phyloP scores from a whole-genome alignment of 1,140 invertebrate species.

The Sycobia sp. region DNA sequence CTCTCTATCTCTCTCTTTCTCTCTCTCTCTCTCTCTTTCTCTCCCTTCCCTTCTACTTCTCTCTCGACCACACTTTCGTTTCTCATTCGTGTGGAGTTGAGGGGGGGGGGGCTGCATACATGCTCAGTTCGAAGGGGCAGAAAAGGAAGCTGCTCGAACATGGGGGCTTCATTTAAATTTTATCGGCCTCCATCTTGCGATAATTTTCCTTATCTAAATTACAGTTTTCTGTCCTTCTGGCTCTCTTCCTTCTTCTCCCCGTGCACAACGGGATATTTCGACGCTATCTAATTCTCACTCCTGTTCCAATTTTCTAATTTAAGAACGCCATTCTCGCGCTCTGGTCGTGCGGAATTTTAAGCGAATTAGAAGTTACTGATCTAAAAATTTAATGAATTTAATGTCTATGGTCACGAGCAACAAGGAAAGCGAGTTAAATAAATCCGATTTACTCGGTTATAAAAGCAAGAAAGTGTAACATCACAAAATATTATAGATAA shows the following conservation, averaged over 20 bases:
- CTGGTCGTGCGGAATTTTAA: too few relatives aligned
- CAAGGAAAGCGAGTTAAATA: background rate
- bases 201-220: conserved; percentile 45
- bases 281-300: background rate
- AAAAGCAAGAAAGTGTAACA: background rate
- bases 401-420: background rate
- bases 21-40: background rate
- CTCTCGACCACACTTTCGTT: too few relatives aligned
- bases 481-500: background rate
- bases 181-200: conserved; percentile 38
- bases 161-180: conserved; percentile 40
- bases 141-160: background rate
- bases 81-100: too few relatives aligned
- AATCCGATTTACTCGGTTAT: background rate
- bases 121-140: background rate
- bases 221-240: conserved; percentile 27
- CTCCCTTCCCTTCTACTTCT: background rate
- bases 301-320: conserved; percentile 18
- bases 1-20: background rate
- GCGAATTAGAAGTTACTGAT: conserved; percentile 13
- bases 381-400: conserved; percentile 13
- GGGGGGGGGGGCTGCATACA: too few relatives aligned
- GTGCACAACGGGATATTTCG: too few relatives aligned
- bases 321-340: conserved; percentile 17
- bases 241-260: conserved; percentile 14